Evolutionary conservation across 2,113 vertebrate genomes (phyloP).

Genomic region (Zootoca vivipara): DNA sequence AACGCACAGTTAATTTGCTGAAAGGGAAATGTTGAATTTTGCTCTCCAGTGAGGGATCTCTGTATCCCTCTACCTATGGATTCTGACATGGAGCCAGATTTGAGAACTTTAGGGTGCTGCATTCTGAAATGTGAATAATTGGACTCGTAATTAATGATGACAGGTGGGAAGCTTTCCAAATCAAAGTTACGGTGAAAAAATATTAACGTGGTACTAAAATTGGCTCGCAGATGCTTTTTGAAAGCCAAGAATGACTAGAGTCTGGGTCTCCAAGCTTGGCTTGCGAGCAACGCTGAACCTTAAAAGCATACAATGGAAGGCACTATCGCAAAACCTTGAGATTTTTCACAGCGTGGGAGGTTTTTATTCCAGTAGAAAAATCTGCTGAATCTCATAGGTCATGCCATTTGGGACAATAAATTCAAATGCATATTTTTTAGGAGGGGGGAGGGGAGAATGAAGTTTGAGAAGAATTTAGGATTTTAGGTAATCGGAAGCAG

Average conservation of each 20-base stretch:
- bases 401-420: not conserved
- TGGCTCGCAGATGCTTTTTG: not conserved
- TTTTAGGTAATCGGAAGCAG: not conserved
- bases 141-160: conserved; percentile 7
- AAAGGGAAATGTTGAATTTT: conserved; percentile 8
- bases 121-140: conserved; percentile 21
- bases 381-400: not conserved
- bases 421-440: not conserved
- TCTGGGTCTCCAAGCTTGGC: conserved; percentile 2
- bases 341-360: not conserved
- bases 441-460: not conserved
- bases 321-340: not conserved
- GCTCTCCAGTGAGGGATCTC: not conserved
- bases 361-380: not conserved
- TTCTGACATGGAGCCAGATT: conserved; percentile 5
- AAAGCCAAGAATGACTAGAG: conserved; percentile 7
- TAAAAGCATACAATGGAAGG: not conserved
- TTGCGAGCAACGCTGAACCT: not conserved
- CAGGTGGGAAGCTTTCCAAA: conserved; percentile 18
- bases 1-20: not conserved
- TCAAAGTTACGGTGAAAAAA: not conserved
- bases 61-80: not conserved
- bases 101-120: not conserved
- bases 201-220: not conserved
- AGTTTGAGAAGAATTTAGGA: not conserved